Evolutionary conservation across 2,113 vertebrate species (phyloP).

Genomic region (Fregata magnificens): DNA sequence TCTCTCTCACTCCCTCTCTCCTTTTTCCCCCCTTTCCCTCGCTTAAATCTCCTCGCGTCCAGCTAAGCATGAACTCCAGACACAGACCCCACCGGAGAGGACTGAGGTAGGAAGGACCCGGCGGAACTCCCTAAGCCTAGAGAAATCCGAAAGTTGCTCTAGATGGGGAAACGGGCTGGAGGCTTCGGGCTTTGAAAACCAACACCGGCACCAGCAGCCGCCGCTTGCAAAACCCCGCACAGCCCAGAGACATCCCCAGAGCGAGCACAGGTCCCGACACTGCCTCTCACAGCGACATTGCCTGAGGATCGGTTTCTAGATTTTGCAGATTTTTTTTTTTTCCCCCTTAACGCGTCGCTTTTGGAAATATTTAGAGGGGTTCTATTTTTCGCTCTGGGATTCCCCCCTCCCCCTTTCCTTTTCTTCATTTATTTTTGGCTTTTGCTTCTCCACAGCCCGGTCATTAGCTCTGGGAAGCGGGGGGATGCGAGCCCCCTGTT

Average conservation of each 20-base stretch:
- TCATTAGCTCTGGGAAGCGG: neutral
- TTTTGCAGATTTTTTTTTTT: neutral
- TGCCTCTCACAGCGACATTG: neutral
- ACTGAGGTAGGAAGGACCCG: conserved; percentile 63
- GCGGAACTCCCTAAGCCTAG: neutral
- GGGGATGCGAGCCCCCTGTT: neutral
- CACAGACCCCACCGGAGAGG: conserved; percentile 45
- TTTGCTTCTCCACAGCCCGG: neutral
- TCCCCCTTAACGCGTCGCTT: neutral
- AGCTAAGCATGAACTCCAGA: conserved; percentile 52
- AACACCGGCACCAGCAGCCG: neutral
- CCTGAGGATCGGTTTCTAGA: neutral
- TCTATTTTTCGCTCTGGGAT: neutral
- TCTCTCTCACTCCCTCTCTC: neutral
- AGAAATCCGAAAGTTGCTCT: conserved; percentile 9
- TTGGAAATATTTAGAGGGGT: neutral
- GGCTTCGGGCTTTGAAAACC: conserved; percentile 31
- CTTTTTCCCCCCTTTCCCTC: neutral
- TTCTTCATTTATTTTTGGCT: neutral
- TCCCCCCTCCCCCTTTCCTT: neutral
- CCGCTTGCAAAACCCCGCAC: neutral
- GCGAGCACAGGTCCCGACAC: neutral
- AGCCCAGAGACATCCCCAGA: neutral
- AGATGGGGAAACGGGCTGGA: neutral
- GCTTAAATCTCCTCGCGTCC: conserved; percentile 48